These are phyloP conservation scores for Pituophis catenifer DNA, from an alignment of 2,113 vertebrate species.

Conservation along the genomic window DNA sequence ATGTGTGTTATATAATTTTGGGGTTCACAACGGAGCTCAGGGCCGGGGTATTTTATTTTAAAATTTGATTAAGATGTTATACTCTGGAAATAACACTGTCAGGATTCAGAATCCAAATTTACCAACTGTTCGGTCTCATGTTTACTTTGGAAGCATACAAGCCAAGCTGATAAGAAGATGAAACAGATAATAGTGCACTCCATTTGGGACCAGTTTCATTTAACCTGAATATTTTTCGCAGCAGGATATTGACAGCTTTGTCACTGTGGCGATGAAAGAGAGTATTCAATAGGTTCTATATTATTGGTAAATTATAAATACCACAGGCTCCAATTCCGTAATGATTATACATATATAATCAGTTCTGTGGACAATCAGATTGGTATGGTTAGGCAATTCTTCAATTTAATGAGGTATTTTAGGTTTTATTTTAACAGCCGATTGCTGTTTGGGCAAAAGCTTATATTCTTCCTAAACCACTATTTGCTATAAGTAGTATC, in stretches of 20 bases:
- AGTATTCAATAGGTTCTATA: not conserved
- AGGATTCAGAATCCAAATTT: slow-evolving; percentile 54
- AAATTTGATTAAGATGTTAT: slow-evolving; percentile 75
- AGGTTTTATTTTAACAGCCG: not conserved
- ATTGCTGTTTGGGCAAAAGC: not conserved
- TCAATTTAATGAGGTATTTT: not conserved
- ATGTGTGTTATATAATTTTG: slow-evolving; percentile 76
- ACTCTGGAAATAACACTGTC: slow-evolving; percentile 69
- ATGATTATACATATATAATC: not conserved
- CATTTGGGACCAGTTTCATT: slow-evolving; percentile 47
- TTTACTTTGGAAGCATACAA: slow-evolving; percentile 54
- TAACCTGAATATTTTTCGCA: slow-evolving; percentile 48
- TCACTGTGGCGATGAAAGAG: not conserved
- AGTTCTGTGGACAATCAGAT: not conserved
- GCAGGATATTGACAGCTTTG: not conserved
- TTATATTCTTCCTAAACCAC: not conserved
- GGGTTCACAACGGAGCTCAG: slow-evolving; percentile 66
- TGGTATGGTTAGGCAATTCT: not conserved
- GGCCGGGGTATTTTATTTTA: slow-evolving; percentile 61
- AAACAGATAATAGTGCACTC: slow-evolving; percentile 46
- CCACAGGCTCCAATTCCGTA: not conserved
- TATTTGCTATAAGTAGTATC: not conserved
- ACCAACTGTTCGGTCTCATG: slow-evolving; percentile 44
- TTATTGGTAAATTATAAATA: slow-evolving; percentile 12
- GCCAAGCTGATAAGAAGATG: slow-evolving; percentile 28